phyloP scores from a whole-genome alignment of 2,888 invertebrate genomes.

The Clanis bilineata region DNA sequence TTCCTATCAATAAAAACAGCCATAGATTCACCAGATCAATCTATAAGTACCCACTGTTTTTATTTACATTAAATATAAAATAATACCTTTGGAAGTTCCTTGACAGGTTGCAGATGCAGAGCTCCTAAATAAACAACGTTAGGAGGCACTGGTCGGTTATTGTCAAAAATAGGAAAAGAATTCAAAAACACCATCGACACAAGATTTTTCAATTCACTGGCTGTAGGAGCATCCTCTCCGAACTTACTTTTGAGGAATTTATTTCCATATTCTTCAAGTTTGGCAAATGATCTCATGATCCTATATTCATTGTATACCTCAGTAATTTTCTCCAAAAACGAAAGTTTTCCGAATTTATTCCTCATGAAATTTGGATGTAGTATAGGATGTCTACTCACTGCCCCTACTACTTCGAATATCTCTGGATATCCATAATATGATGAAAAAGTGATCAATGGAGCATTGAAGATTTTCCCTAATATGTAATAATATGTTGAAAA shows the following conservation, averaged over 20 bases:
- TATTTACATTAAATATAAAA: neutral
- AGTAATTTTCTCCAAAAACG: constrained; percentile 14
- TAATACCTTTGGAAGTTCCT: constrained; percentile 48
- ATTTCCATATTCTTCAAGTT: constrained; percentile 4
- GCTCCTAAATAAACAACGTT: constrained; percentile 52
- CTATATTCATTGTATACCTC: constrained; percentile 15
- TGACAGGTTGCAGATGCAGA: constrained; percentile 42
- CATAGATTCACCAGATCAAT: no score
- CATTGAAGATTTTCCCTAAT: constrained; percentile 17
- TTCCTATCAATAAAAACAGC: no score
- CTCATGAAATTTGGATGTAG: constrained; percentile 13
- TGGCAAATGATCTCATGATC: neutral
- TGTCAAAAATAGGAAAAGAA: constrained; percentile 46
- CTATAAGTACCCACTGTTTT: no score
- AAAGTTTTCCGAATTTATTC: constrained; percentile 13
- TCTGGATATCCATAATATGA: constrained; percentile 16
- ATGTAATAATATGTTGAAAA: constrained; percentile 11
- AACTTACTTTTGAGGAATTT: constrained; percentile 5
- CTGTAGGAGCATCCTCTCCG: constrained; percentile 13
- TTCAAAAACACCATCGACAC: constrained; percentile 36
- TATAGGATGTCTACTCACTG: constrained; percentile 12
- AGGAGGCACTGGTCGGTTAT: constrained; percentile 49
- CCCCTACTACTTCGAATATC: neutral
- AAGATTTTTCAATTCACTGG: constrained; percentile 4
- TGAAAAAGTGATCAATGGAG: constrained; percentile 26